phyloP scores from a whole-genome alignment of 2,797 vertebrate species.

The Malurus splendens region DNA sequence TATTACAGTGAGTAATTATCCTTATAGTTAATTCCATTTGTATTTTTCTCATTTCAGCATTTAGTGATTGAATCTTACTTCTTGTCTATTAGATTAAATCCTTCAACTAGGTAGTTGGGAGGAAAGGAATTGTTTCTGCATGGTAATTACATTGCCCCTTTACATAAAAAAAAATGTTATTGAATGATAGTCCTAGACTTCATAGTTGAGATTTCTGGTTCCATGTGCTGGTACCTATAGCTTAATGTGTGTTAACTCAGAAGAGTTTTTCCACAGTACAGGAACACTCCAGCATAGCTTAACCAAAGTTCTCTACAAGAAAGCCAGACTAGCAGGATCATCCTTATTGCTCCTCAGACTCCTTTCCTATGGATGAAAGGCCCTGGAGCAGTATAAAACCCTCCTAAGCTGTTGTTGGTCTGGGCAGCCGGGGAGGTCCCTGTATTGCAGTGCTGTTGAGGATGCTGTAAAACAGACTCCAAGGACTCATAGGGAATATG shows the following conservation, averaged over 20 bases:
- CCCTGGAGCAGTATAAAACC: not conserved
- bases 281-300: not conserved
- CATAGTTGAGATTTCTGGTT: not conserved
- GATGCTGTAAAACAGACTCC: not conserved
- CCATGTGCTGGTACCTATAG: not conserved
- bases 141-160: not conserved
- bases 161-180: not conserved
- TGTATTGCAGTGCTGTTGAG: not conserved
- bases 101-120: not conserved
- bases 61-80: not conserved
- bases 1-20: not conserved
- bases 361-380: not conserved
- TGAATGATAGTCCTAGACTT: not conserved
- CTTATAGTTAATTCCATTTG: not conserved
- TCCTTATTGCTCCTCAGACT: not conserved
- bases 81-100: not conserved
- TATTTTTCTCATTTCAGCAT: not conserved
- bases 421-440: not conserved
- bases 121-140: not conserved
- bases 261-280: not conserved
- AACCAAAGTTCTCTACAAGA: rapidly evolving
- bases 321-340: not conserved
- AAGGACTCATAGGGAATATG: not conserved
- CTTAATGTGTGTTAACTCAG: not conserved
- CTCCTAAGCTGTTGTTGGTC: not conserved